Evolutionary conservation across 2,888 invertebrate genomes (phyloP).

Genomic region (Alviniconcha strummeri): DNA sequence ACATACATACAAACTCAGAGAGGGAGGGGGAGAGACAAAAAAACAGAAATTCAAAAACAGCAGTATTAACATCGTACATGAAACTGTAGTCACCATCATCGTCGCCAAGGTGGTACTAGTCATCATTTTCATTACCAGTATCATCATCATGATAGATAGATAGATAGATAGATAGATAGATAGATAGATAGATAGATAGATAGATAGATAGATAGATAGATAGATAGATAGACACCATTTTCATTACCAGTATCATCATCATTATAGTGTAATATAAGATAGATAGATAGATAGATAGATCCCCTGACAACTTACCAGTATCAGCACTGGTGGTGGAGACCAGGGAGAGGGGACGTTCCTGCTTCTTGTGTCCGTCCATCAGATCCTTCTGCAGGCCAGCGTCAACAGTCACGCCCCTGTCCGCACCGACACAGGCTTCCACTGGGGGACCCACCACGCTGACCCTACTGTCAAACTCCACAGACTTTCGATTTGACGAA

Average conservation of each 20-base stretch:
- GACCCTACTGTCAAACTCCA: constrained; percentile 30
- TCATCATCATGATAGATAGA: too few relatives aligned
- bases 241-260: too few relatives aligned
- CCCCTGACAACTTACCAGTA: constrained; percentile 78
- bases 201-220: too few relatives aligned
- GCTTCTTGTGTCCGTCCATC: constrained; percentile 55
- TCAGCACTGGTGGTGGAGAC: constrained; percentile 83
- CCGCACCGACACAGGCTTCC: constrained; percentile 15
- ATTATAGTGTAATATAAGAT: background rate
- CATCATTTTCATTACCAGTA: too few relatives aligned
- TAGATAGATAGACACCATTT: too few relatives aligned
- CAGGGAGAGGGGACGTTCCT: constrained; percentile 69
- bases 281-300: background rate
- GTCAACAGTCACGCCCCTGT: constrained; percentile 22
- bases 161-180: too few relatives aligned
- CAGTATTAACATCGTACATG: too few relatives aligned
- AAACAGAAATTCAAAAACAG: too few relatives aligned
- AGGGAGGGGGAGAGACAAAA: too few relatives aligned
- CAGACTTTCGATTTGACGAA: constrained; percentile 10
- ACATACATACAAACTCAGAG: background rate
- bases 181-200: too few relatives aligned
- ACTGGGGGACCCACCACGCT: background rate
- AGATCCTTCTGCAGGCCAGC: constrained; percentile 56
- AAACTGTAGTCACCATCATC: too few relatives aligned
- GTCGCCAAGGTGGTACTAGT: too few relatives aligned